Evolutionary conservation across 2,888 invertebrate genomes (phyloP), one percentile per base, ranked within the genome.

Genomic region (Frankliniella intonsa): DNA sequence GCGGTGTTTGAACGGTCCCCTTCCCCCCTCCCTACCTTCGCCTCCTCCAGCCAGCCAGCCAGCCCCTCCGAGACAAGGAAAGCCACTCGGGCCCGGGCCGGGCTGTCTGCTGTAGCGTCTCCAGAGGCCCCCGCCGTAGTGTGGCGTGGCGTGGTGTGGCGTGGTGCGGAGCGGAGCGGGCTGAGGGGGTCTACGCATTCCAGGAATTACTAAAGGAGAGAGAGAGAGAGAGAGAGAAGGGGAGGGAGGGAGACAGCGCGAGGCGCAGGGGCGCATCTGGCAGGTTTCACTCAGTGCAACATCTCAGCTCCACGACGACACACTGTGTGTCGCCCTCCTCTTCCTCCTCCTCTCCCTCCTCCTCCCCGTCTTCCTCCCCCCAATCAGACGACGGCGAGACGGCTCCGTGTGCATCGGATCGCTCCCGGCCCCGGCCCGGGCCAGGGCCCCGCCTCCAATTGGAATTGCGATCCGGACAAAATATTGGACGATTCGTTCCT

Each of bases 1-100:
- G 69, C 82, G n/a, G 76, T 80, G n/a, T 49, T 25, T 80, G 25
- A 49, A 19, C 81, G 27, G 17, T 49, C 38, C 9, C 83, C 84
- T 84, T 83, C 84, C 83, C 82, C 82, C 83, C 82, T 83, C 83
- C 81, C 81, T 82, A 10, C 62, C 62, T 76, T 12, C 69, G 25
- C 69, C 69, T 25, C 69, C 25, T 8, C 69, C 69, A 38, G 38
- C 38, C 38, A 38, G 38, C 38, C 38, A 38, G 14, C 5, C 55
- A 55, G 55, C 17, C 25, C 69, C 69, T 76, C 69, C 25, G 69
- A 76, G 69, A 76, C 69, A 76, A 76, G 69, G 69, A 76, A 76
- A 76, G 69, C 69, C 69, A 19, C 14, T 19, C 17, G 14, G 55
- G 55, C 55, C 3, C 38, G 38, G 38, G 38, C 38, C 38, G 2